A percentile compares a stretch with the other conserved stretches of the same genome.
These are phyloP conservation scores for Hybognathus amarus DNA, from an alignment of 2,797 vertebrate species.

Conservation along the genomic window DNA sequence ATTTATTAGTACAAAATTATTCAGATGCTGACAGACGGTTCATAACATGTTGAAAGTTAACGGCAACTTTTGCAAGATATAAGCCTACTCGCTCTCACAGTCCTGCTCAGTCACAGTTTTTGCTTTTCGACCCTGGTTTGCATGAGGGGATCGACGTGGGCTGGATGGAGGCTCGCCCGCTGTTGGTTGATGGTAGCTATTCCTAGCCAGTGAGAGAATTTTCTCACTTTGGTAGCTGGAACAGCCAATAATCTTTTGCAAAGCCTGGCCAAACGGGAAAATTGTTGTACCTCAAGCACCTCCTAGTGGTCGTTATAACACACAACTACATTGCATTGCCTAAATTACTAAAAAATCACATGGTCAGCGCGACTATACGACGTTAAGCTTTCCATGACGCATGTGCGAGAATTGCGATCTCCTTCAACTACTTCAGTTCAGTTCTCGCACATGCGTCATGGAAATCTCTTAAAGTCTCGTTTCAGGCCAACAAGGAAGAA, in stretches of 20 bases:
- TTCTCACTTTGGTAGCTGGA: background rate
- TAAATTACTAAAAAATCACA: too few relatives aligned
- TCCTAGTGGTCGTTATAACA: too few relatives aligned
- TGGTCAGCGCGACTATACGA: background rate
- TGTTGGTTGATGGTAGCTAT: too few relatives aligned
- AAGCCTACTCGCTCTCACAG: background rate
- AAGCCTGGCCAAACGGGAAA: background rate
- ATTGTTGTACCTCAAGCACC: background rate
- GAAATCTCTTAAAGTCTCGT: too few relatives aligned
- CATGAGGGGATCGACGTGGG: background rate
- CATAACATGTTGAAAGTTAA: too few relatives aligned
- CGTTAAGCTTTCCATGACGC: too few relatives aligned
- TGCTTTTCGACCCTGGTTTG: background rate
- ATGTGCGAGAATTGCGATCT: too few relatives aligned
- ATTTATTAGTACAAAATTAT: background rate
- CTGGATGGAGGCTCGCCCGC: background rate
- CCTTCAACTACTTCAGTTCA: too few relatives aligned
- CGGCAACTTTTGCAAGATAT: too few relatives aligned
- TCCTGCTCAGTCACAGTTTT: background rate
- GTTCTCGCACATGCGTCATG: too few relatives aligned
- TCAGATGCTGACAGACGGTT: background rate
- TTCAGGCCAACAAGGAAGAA: too few relatives aligned
- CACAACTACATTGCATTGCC: background rate
- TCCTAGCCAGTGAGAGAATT: too few relatives aligned
- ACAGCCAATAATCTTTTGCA: conserved; percentile 17